These are phyloP conservation scores for Ictalurus furcatus DNA, from an alignment of 2,113 vertebrate species.

Conservation along the genomic window DNA sequence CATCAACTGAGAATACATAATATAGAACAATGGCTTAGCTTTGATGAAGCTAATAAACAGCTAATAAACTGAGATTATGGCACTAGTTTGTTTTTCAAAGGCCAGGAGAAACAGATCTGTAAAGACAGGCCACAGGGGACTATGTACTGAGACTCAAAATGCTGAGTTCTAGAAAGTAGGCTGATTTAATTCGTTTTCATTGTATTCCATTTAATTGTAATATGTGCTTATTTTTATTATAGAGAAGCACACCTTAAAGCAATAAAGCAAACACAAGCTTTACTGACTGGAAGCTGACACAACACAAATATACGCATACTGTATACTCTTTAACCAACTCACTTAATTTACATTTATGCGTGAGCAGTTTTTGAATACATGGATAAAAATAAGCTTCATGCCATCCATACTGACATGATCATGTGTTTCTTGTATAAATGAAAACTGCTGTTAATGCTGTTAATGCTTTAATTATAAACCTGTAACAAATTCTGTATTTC, in stretches of 20 bases:
- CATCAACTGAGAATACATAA: constrained; percentile 28
- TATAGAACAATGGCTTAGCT: constrained; percentile 18
- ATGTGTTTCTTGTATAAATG: background rate
- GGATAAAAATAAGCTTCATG: background rate
- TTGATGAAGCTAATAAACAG: constrained; percentile 15
- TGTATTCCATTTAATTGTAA: background rate
- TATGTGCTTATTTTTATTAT: background rate
- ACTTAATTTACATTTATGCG: background rate
- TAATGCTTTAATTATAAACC: background rate
- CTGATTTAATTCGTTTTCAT: background rate
- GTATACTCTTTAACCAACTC: background rate
- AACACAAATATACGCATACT: background rate
- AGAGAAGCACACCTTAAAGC: background rate
- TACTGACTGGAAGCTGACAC: background rate
- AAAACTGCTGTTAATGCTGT: background rate
- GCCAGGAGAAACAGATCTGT: background rate
- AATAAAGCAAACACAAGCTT: background rate
- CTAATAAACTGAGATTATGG: background rate
- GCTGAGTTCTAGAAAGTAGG: background rate
- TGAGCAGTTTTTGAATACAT: background rate
- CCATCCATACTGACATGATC: background rate
- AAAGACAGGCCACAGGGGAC: background rate
- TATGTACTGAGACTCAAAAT: background rate
- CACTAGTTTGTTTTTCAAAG: background rate
- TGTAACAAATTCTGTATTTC: background rate